Percentiles rank a stretch among this genome's conserved stretches.
phyloP scores from a whole-genome alignment of 2,113 vertebrate genomes.

The Eudyptes chrysolophus region DNA sequence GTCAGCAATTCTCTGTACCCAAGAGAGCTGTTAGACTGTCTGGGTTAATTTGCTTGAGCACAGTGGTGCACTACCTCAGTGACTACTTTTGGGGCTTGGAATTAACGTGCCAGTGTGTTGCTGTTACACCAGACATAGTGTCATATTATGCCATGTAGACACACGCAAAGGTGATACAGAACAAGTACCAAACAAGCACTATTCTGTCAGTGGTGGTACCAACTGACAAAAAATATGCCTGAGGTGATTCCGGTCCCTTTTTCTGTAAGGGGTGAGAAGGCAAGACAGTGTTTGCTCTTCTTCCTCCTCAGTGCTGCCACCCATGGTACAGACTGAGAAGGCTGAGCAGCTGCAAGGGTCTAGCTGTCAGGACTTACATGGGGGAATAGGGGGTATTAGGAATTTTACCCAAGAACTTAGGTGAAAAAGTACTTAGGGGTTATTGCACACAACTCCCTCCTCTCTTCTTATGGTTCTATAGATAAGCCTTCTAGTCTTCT shows the following conservation, averaged over 20 bases:
- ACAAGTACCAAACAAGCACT: neutral
- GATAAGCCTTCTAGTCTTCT: neutral
- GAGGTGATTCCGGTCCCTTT: neutral
- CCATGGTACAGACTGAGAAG: neutral
- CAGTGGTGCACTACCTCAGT: neutral
- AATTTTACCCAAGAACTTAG: neutral
- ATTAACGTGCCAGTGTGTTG: neutral
- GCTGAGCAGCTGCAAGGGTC: neutral
- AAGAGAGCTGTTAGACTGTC: neutral
- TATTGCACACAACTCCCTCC: neutral
- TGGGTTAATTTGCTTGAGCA: neutral
- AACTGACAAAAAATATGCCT: neutral
- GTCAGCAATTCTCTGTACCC: neutral
- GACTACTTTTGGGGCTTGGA: neutral
- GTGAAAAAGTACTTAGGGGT: neutral
- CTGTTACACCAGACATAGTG: neutral
- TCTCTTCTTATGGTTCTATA: neutral
- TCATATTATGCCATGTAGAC: neutral
- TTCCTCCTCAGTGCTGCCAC: neutral
- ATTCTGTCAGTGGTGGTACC: neutral
- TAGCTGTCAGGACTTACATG: neutral
- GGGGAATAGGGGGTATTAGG: neutral
- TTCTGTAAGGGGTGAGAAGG: neutral
- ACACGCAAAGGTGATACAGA: neutral
- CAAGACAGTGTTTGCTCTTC: neutral